phyloP scores from a whole-genome alignment of 37 sponge, comb jelly and placozoan species.

The Hormiphora californensis region DNA sequence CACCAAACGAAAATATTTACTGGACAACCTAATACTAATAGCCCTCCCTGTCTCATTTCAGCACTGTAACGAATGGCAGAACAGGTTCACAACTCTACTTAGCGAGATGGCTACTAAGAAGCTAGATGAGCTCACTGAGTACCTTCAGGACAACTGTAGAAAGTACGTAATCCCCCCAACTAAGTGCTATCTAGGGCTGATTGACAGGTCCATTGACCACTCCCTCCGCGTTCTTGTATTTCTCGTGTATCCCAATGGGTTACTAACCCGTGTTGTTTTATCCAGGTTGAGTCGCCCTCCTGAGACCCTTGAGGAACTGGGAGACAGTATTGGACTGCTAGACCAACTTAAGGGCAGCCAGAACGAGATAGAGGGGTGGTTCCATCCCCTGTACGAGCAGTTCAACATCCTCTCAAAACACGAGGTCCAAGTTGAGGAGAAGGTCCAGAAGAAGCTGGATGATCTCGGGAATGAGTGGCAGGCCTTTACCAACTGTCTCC shows the following conservation, averaged over 20 bases:
- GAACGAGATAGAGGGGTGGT: conserved; percentile 71
- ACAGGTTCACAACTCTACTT: conserved; percentile 80
- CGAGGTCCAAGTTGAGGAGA: conserved; percentile 65
- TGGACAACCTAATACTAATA: too few species aligned
- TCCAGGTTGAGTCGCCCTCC: conserved; percentile 74
- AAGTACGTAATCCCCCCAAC: conserved; percentile 57
- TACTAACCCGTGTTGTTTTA: background rate
- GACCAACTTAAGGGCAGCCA: conserved; percentile 70
- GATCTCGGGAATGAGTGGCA: conserved; percentile 63
- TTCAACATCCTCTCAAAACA: conserved; percentile 86
- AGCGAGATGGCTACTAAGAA: conserved; percentile 78
- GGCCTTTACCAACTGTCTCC: conserved; percentile 80
- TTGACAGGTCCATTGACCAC: background rate
- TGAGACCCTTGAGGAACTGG: conserved; percentile 76
- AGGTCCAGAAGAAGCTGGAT: conserved; percentile 56
- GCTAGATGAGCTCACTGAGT: conserved; percentile 62
- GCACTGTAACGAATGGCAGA: conserved; percentile 91
- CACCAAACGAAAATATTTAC: too few species aligned
- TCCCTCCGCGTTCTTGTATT: too few species aligned
- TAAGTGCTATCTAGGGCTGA: too few species aligned
- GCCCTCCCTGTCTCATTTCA: background rate
- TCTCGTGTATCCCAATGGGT: background rate
- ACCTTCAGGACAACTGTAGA: conserved; percentile 63
- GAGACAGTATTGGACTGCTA: conserved; percentile 75
- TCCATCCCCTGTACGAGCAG: conserved; percentile 87